Percentiles rank a stretch among this genome's conserved stretches.
Conservation (phyloP, 2,888 invertebrate species). For the Thecocarcelia acutangulata region DNA sequence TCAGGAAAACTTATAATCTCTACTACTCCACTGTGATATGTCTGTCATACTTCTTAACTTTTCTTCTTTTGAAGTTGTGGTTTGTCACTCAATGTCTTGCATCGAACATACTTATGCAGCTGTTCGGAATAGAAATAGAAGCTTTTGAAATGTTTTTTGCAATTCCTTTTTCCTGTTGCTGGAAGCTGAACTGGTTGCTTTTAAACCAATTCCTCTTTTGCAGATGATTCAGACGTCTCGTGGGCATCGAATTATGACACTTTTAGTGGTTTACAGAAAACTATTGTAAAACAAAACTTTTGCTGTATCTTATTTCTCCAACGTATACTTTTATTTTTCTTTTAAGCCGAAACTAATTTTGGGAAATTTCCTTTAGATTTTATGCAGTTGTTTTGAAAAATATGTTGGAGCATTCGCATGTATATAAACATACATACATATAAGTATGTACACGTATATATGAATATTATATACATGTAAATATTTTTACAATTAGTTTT, state of each 20-base stretch:
- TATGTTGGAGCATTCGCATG: too few species aligned
- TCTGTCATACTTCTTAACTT: constrained; percentile 13
- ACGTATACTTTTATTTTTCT: constrained; percentile 25
- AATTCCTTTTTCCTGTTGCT: constrained; percentile 52
- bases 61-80: constrained; percentile 22
- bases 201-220: constrained; percentile 60
- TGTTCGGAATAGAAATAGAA: constrained; percentile 4
- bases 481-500: too few species aligned
- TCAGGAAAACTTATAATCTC: too few species aligned
- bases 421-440: too few species aligned
- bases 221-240: constrained; percentile 75
- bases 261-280: constrained; percentile 75
- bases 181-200: constrained; percentile 34
- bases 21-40: constrained; percentile 9
- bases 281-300: constrained; percentile 59
- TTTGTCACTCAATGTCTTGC: constrained; percentile 28
- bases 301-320: constrained; percentile 38
- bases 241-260: constrained; percentile 80
- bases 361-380: constrained; percentile 17
- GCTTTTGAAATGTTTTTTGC: constrained; percentile 41
- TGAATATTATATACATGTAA: too few species aligned
- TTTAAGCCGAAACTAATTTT: constrained; percentile 50
- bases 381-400: constrained; percentile 5
- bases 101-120: not conserved
- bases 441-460: too few species aligned